These are phyloP conservation scores for Fratercula arctica DNA, from an alignment of 2,797 vertebrate species.

Conservation along the genomic window DNA sequence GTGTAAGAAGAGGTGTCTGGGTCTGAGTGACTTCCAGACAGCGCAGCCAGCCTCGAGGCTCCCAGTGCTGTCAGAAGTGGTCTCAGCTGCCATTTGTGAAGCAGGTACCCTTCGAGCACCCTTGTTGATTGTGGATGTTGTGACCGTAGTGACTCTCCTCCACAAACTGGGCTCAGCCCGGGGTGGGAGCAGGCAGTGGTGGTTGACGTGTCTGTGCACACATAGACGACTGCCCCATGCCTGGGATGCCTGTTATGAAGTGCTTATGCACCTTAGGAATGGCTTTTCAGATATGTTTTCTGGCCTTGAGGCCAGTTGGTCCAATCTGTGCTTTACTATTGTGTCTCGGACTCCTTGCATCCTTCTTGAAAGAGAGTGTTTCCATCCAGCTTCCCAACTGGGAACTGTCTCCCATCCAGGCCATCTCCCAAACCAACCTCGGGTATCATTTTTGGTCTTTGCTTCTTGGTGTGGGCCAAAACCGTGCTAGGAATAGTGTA, in stretches of 20 bases:
- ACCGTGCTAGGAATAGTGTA: background rate
- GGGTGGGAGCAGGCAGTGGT: background rate
- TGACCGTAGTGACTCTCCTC: background rate
- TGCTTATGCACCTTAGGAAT: background rate
- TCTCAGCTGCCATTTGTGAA: background rate
- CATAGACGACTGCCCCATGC: rapidly evolving
- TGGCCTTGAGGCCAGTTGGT: background rate
- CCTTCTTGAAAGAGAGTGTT: background rate
- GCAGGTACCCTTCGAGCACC: background rate
- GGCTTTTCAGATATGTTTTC: background rate
- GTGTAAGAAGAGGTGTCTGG: background rate
- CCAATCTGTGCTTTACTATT: background rate
- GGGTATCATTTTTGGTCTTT: background rate
- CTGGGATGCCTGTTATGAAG: background rate
- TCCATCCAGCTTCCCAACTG: background rate
- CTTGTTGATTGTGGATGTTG: rapidly evolving
- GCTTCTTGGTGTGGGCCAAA: background rate
- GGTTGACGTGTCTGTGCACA: rapidly evolving
- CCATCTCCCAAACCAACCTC: background rate
- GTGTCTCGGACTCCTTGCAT: rapidly evolving
- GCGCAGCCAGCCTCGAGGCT: background rate
- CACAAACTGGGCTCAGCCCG: background rate
- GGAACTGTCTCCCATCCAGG: background rate
- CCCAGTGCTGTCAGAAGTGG: background rate
- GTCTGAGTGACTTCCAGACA: background rate